phyloP scores from a whole-genome alignment of 2,113 vertebrate genomes.

The Saccopteryx bilineata region DNA sequence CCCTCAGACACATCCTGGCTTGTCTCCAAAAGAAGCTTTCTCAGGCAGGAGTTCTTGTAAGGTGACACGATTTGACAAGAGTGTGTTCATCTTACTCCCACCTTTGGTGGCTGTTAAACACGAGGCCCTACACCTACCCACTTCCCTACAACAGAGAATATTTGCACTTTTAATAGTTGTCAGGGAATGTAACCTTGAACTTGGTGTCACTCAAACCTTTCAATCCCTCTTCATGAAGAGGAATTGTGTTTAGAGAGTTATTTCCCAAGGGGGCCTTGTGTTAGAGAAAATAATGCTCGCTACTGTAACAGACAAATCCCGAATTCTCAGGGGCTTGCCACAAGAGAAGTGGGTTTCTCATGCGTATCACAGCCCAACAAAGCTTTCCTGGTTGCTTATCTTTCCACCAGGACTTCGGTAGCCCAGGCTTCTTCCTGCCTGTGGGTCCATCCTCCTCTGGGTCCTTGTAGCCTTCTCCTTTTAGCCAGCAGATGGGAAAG shows the following conservation, averaged over 20 bases:
- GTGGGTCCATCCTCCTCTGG: not conserved
- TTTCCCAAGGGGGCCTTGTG: not conserved
- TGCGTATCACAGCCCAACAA: not conserved
- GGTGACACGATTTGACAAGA: constrained; percentile 73
- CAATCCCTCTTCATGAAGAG: constrained; percentile 4
- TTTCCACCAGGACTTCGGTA: not conserved
- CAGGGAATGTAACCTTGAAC: constrained; percentile 58
- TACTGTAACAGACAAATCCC: not conserved
- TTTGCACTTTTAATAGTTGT: constrained; percentile 20
- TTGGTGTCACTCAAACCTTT: constrained; percentile 35
- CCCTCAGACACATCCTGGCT: constrained; percentile 31
- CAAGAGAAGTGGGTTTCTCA: not conserved
- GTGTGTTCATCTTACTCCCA: constrained; percentile 71
- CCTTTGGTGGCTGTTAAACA: constrained; percentile 68
- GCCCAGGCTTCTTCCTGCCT: not conserved
- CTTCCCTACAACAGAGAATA: constrained; percentile 43
- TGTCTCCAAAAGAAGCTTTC: constrained; percentile 67
- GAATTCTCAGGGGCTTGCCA: not conserved
- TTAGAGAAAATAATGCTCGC: constrained; percentile 10
- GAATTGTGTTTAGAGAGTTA: constrained; percentile 26
- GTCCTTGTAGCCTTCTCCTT: not conserved
- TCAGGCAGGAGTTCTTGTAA: constrained; percentile 71
- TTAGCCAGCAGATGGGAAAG: not conserved
- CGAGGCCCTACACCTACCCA: constrained; percentile 29
- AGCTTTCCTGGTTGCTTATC: not conserved